These are phyloP conservation scores for Clistopyga incitator DNA, from an alignment of 2,888 invertebrate genomes.

Conservation along the genomic window DNA sequence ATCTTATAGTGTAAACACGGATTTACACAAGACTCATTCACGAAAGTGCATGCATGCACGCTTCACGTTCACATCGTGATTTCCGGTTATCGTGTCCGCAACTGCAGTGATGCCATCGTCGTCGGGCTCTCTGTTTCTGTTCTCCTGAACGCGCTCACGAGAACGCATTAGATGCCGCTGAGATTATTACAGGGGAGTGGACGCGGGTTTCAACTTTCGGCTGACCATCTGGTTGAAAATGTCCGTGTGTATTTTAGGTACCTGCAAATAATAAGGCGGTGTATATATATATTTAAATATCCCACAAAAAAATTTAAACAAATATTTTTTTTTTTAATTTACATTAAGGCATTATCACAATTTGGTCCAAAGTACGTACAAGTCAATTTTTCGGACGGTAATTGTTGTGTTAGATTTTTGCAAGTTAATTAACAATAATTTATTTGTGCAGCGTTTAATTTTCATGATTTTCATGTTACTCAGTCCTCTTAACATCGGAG, in stretches of 20 bases:
- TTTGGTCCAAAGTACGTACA: too few species aligned
- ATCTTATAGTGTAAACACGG: conserved; percentile 24
- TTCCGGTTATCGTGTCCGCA: conserved; percentile 33
- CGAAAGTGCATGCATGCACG: conserved; percentile 29
- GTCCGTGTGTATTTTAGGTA: neutral
- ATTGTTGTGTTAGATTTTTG: too few species aligned
- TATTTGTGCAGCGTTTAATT: too few species aligned
- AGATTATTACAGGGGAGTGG: neutral
- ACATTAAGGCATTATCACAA: too few species aligned
- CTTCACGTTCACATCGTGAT: conserved; percentile 25
- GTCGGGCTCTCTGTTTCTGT: neutral
- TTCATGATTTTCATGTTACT: neutral
- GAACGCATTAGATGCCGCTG: conserved; percentile 11
- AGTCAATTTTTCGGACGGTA: too few species aligned
- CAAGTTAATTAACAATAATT: too few species aligned
- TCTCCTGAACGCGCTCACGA: conserved; percentile 12
- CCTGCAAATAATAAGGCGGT: too few species aligned
- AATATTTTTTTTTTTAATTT: too few species aligned
- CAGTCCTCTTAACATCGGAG: neutral
- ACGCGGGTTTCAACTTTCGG: neutral
- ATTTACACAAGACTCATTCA: conserved; percentile 32
- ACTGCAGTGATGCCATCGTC: conserved; percentile 1
- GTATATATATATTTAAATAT: too few species aligned
- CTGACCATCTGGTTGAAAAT: conserved; percentile 9
- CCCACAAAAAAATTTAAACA: too few species aligned